These are phyloP conservation scores for Chelon auratus DNA, from an alignment of 2,797 vertebrate genomes.

Conservation along the genomic window DNA sequence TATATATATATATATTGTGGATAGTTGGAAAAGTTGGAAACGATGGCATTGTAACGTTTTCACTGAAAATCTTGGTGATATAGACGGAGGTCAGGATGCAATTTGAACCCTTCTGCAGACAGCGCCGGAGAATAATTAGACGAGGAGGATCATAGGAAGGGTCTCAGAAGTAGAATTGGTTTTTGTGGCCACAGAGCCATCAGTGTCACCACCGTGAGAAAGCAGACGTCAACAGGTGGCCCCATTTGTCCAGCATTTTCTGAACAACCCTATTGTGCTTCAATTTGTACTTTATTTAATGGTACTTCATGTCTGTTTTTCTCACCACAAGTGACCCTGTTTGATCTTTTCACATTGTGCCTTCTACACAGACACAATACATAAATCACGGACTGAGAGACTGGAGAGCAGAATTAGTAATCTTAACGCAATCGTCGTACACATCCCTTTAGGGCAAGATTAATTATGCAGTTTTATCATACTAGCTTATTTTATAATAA, in stretches of 20 bases:
- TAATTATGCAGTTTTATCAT: too few relatives aligned
- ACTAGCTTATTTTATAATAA: too few relatives aligned
- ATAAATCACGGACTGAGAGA: too few relatives aligned
- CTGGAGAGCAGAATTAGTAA: neutral
- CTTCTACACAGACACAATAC: too few relatives aligned
- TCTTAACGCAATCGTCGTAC: too few relatives aligned
- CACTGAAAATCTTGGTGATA: slow-evolving; percentile 12
- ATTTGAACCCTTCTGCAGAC: slow-evolving; percentile 27
- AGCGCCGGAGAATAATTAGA: slow-evolving; percentile 44
- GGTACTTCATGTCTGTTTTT: neutral
- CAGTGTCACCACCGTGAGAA: slow-evolving; percentile 10
- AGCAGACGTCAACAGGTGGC: slow-evolving; percentile 39
- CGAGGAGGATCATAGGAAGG: slow-evolving; percentile 38
- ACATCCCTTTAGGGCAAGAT: too few relatives aligned
- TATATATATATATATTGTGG: neutral
- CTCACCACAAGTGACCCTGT: too few relatives aligned
- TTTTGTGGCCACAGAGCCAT: slow-evolving; percentile 19
- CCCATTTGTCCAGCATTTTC: neutral
- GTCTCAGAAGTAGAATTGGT: slow-evolving; percentile 36
- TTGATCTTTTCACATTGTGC: neutral
- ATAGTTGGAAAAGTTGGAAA: neutral
- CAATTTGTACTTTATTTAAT: neutral
- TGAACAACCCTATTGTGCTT: neutral
- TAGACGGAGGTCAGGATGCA: slow-evolving; percentile 39
- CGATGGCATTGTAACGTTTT: slow-evolving; percentile 3